Conservation (phyloP, 2,888 invertebrate species). For the Tribolium freemani region DNA sequence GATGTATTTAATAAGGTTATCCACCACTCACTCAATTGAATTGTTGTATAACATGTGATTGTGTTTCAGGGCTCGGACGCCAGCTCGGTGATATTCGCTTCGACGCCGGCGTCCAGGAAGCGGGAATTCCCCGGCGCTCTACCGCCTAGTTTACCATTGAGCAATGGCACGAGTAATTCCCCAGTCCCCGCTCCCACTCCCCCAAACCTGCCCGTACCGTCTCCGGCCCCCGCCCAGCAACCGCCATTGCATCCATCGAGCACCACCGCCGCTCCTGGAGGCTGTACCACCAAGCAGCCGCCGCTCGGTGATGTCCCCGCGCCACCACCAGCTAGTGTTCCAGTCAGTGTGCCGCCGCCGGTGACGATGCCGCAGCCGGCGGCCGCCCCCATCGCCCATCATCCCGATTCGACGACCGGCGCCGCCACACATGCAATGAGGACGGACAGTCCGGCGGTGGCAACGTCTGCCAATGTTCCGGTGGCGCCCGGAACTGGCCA, state of each 20-base stretch:
- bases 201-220: slow-evolving; percentile 76
- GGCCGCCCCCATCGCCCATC: slow-evolving; percentile 68
- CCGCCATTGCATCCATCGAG: slow-evolving; percentile 68
- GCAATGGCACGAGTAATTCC: slow-evolving; percentile 76
- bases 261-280: slow-evolving; percentile 6
- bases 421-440: slow-evolving; percentile 62
- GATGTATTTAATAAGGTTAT: too few species aligned
- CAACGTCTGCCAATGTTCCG: slow-evolving; percentile 68
- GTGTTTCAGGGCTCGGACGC: slow-evolving; percentile 80
- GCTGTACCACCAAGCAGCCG: slow-evolving; percentile 20
- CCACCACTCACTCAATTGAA: too few species aligned
- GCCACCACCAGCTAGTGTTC: slow-evolving; percentile 52
- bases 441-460: slow-evolving; percentile 72
- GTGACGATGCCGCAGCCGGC: slow-evolving; percentile 72
- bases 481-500: slow-evolving; percentile 70
- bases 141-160: slow-evolving; percentile 72
- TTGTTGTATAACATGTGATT: too few species aligned
- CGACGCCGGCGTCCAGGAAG: slow-evolving; percentile 77
- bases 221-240: slow-evolving; percentile 80
- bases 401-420: slow-evolving; percentile 61
- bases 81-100: slow-evolving; percentile 72
- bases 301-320: slow-evolving; percentile 38
- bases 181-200: slow-evolving; percentile 76
- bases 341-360: slow-evolving; percentile 58
- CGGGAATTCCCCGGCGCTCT: slow-evolving; percentile 74